phyloP scores from a whole-genome alignment of 92 coral and sea anemone species.

The Bergia puertoricense region DNA sequence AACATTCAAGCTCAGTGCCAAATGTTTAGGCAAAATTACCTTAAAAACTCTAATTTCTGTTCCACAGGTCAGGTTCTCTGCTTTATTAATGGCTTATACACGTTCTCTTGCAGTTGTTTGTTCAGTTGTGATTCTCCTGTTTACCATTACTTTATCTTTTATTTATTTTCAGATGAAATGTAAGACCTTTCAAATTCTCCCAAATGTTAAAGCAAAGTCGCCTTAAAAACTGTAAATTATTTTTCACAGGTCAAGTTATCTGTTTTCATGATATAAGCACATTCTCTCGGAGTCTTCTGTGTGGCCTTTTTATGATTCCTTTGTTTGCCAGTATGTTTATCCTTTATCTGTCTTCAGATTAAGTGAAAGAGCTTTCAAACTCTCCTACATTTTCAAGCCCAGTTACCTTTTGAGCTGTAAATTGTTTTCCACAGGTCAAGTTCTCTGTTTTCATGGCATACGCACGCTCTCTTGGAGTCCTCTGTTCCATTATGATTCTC shows the following conservation, averaged over 20 bases:
- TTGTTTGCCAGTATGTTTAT: slow-evolving; percentile 31
- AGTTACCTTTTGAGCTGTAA: background rate
- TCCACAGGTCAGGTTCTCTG: too few relatives aligned
- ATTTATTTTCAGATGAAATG: too few relatives aligned
- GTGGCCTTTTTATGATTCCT: slow-evolving; percentile 34
- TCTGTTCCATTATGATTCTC: slow-evolving; percentile 50
- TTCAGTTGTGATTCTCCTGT: too few relatives aligned
- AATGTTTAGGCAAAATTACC: too few relatives aligned
- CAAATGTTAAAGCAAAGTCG: background rate
- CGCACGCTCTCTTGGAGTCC: slow-evolving; percentile 69
- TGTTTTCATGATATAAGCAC: slow-evolving; percentile 70
- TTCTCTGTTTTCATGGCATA: slow-evolving; percentile 75
- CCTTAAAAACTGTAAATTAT: background rate
- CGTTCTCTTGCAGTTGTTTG: too few relatives aligned
- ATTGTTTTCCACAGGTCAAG: slow-evolving; percentile 66
- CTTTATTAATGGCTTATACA: too few relatives aligned
- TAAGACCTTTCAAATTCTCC: background rate
- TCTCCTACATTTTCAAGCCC: background rate
- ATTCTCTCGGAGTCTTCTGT: slow-evolving; percentile 68
- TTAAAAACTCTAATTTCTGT: too few relatives aligned
- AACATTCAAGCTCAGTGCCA: too few relatives aligned
- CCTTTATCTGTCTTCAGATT: too few relatives aligned
- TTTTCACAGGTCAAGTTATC: slow-evolving; percentile 77
- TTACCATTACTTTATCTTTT: too few relatives aligned
- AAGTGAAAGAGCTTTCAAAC: background rate